These are phyloP conservation scores for Drosophila infuscata DNA, from an alignment of 2,888 invertebrate species.

Conservation along the genomic window DNA sequence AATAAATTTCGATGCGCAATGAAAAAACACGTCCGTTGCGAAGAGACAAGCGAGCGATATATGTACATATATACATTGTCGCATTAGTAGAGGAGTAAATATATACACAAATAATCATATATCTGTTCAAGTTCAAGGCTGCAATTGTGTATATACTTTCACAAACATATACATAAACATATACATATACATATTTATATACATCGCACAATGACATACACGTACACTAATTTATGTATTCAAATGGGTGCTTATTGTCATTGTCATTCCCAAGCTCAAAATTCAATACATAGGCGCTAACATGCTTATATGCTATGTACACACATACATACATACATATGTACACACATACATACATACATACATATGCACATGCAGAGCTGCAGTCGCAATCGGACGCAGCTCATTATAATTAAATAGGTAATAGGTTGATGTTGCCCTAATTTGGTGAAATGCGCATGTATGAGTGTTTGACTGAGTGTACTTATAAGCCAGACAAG, in stretches of 20 bases:
- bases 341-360: conserved; percentile 4
- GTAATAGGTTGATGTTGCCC: conserved; percentile 69
- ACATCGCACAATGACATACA: conserved; percentile 11
- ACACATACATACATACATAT: conserved; percentile 5
- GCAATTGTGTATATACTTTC: conserved; percentile 14
- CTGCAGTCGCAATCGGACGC: conserved; percentile 54
- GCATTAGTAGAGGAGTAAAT: background rate
- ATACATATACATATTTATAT: conserved; percentile 3
- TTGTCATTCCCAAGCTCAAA: conserved; percentile 12
- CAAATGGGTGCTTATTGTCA: conserved; percentile 17
- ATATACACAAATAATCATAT: conserved; percentile 1
- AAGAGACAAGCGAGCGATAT: too few species aligned
- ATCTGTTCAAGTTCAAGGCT: conserved; percentile 62
- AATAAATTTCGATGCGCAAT: too few species aligned
- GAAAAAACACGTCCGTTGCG: too few species aligned
- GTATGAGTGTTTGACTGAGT: conserved; percentile 40
- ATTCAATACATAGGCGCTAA: background rate
- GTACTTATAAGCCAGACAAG: conserved; percentile 61
- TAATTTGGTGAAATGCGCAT: conserved; percentile 62
- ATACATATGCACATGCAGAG: conserved; percentile 25
- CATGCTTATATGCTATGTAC: conserved; percentile 4
- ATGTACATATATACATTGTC: background rate
- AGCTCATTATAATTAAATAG: conserved; percentile 80
- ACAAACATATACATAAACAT: conserved; percentile 5
- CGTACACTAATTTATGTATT: conserved; percentile 14